A percentile compares a stretch with the other conserved stretches of the same genome.
phyloP scores from a whole-genome alignment of 2,888 invertebrate genomes.

The Agrochola litura region DNA sequence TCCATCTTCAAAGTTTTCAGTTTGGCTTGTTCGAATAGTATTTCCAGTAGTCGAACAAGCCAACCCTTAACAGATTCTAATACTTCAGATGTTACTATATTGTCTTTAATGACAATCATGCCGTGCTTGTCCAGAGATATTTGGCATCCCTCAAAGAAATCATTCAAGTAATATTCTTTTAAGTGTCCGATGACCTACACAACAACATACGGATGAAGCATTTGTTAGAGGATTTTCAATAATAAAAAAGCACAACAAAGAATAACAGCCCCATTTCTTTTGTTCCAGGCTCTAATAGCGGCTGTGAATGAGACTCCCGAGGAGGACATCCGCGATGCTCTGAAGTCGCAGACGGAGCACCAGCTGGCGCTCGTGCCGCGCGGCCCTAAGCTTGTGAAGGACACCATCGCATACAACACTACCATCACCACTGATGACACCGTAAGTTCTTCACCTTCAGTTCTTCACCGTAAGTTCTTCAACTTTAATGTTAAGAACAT shows the following conservation, averaged over 20 bases:
- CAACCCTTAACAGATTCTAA: constrained; percentile 92
- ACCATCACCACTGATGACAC: constrained; percentile 97
- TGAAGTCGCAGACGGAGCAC: constrained; percentile 91
- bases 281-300: constrained; percentile 93
- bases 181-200: constrained; percentile 98
- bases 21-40: constrained; percentile 93
- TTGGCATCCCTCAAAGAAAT: constrained; percentile 93
- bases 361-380: constrained; percentile 91
- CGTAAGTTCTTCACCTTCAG: constrained; percentile 75
- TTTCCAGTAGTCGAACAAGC: constrained; percentile 80
- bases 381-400: constrained; percentile 94
- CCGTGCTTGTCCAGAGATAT: constrained; percentile 75
- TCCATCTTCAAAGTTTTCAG: constrained; percentile 92
- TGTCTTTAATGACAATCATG: constrained; percentile 91
- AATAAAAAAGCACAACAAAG: neutral
- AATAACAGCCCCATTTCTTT: constrained; percentile 56
- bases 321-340: constrained; percentile 93
- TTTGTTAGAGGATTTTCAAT: neutral
- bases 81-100: constrained; percentile 92
- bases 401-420: constrained; percentile 94
- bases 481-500: too few species aligned
- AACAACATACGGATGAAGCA: too few species aligned
- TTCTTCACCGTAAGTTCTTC: constrained; percentile 87
- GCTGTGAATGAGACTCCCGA: constrained; percentile 91
- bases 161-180: constrained; percentile 95